Percentiles rank a stretch among this genome's conserved stretches.
Evolutionary conservation across 2,797 vertebrate species (phyloP).

Genomic region (Enteromius anoplus): DNA sequence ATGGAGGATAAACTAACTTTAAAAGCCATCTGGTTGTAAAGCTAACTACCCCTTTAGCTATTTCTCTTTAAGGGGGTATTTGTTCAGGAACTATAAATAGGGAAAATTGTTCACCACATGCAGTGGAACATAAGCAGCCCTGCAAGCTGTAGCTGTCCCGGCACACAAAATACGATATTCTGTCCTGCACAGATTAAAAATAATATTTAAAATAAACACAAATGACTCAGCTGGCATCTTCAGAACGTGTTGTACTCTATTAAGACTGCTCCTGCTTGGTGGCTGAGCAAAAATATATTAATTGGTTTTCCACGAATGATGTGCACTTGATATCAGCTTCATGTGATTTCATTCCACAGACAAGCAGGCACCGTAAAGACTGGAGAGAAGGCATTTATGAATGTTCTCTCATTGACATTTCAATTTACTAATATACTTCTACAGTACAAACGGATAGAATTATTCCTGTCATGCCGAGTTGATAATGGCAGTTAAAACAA

Average conservation of each 20-base stretch:
- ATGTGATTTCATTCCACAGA: conserved; percentile 53
- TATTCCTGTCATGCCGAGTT: conserved; percentile 13
- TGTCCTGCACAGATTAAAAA: background rate
- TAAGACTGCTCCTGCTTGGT: background rate
- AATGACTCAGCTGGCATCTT: background rate
- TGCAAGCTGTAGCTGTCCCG: background rate
- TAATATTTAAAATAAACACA: background rate
- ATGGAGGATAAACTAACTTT: background rate
- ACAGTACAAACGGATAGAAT: background rate
- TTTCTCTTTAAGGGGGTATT: conserved; percentile 7
- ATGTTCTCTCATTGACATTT: conserved; percentile 42
- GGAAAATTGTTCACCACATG: background rate
- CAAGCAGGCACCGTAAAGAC: conserved; percentile 28
- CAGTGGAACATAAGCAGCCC: background rate
- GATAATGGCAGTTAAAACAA: background rate
- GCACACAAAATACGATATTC: background rate
- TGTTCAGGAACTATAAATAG: conserved; percentile 1
- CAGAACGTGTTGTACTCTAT: background rate
- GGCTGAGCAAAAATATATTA: conserved; percentile 37
- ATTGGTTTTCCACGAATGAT: conserved; percentile 42
- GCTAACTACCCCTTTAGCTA: background rate
- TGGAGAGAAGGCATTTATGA: conserved; percentile 35
- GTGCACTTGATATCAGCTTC: conserved; percentile 39
- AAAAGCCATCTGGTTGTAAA: conserved; percentile 7
- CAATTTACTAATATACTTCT: background rate